Evolutionary conservation across 2,797 vertebrate species (phyloP).

Genomic region (Chrosomus eos): DNA sequence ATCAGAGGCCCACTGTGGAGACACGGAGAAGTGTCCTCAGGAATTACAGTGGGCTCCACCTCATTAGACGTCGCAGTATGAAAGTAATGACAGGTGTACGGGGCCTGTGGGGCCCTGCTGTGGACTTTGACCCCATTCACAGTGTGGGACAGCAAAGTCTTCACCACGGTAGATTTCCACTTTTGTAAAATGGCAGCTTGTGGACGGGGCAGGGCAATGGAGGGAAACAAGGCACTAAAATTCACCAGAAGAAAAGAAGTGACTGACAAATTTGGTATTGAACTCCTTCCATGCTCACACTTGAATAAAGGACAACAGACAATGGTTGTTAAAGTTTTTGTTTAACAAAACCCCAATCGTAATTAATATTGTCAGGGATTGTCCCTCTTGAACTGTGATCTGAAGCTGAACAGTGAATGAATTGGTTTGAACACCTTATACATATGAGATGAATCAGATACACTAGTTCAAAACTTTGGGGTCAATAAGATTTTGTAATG

Average conservation of each 20-base stretch:
- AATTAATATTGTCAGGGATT: neutral
- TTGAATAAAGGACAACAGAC: neutral
- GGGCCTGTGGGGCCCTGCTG: slow-evolving; percentile 4
- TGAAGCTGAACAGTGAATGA: too few species aligned
- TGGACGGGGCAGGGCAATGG: neutral
- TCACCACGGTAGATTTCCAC: slow-evolving; percentile 28
- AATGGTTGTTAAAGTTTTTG: neutral
- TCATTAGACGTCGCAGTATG: slow-evolving; percentile 42
- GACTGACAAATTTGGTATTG: neutral
- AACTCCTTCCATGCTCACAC: neutral
- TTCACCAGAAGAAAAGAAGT: neutral
- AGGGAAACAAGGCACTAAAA: slow-evolving; percentile 1
- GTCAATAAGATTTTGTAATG: too few species aligned
- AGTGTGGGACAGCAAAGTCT: slow-evolving; percentile 20
- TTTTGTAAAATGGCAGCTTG: slow-evolving; percentile 1
- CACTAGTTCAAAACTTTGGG: too few species aligned
- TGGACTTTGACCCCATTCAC: slow-evolving; percentile 50
- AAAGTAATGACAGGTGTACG: slow-evolving; percentile 46
- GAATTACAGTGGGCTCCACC: slow-evolving; percentile 51
- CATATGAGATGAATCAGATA: too few species aligned
- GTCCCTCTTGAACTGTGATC: neutral
- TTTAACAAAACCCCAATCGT: neutral
- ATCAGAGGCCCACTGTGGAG: slow-evolving; percentile 31
- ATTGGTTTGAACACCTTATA: too few species aligned
- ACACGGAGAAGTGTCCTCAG: slow-evolving; percentile 33